A percentile compares a stretch with the other conserved stretches of the same genome.
Conservation (phyloP, 1,140 invertebrate species). For the Microplitis demolitor region DNA sequence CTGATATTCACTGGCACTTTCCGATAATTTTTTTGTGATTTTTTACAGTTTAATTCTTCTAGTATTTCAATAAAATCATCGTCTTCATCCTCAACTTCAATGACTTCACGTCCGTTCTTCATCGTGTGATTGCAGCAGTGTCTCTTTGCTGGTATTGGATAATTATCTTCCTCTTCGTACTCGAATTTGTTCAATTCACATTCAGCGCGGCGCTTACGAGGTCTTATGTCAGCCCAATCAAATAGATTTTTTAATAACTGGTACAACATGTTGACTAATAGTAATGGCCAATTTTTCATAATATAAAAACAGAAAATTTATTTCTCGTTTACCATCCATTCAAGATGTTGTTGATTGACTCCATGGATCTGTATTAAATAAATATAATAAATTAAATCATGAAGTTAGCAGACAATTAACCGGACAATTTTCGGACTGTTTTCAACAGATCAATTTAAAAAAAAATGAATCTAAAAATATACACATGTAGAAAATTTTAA, state of each 20-base stretch:
- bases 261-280: slow-evolving; percentile 40
- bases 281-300: slow-evolving; percentile 12
- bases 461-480: too few species aligned
- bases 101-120: slow-evolving; percentile 6
- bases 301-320: not conserved
- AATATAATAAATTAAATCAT: too few species aligned
- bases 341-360: not conserved
- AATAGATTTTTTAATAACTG: slow-evolving; percentile 47
- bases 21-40: not conserved
- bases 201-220: slow-evolving; percentile 39
- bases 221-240: slow-evolving; percentile 41
- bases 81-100: slow-evolving; percentile 34
- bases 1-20: slow-evolving; percentile 21
- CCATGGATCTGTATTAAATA: too few species aligned
- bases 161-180: slow-evolving; percentile 2
- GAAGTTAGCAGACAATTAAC: too few species aligned
- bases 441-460: too few species aligned
- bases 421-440: too few species aligned
- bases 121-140: slow-evolving; percentile 25
- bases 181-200: not conserved
- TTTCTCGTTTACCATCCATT: slow-evolving; percentile 3
- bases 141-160: slow-evolving; percentile 35
- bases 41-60: slow-evolving; percentile 18
- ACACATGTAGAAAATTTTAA: too few species aligned
- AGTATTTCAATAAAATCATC: slow-evolving; percentile 30